phyloP scores from a whole-genome alignment of 2,797 vertebrate genomes.

The Xiphorhynchus erythropygius region DNA sequence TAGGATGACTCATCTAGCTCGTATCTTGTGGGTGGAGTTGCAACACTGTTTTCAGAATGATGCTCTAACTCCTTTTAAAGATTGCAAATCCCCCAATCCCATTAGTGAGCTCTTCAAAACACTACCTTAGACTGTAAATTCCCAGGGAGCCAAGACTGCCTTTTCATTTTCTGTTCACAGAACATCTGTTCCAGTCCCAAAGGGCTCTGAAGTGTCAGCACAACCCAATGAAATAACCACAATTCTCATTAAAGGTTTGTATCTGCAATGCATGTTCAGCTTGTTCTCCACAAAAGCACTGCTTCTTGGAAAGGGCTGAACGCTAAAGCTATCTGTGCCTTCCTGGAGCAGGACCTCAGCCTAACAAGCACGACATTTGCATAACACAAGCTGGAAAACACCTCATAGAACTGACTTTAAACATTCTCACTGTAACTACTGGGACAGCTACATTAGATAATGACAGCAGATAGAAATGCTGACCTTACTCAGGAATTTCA shows the following conservation, averaged over 20 bases:
- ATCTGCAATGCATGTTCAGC: not conserved
- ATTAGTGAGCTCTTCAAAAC: not conserved
- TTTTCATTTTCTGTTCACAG: not conserved
- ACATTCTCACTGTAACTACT: not conserved
- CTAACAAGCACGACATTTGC: not conserved
- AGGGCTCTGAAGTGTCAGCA: not conserved
- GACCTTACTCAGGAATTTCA: not conserved
- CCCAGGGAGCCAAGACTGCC: not conserved
- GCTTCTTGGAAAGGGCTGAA: not conserved
- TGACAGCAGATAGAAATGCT: not conserved
- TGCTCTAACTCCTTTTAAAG: not conserved
- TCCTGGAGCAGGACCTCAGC: not conserved
- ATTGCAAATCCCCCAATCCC: not conserved
- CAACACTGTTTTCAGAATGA: not conserved
- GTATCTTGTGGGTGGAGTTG: not conserved
- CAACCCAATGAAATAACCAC: not conserved
- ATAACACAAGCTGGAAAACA: not conserved
- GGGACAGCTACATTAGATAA: not conserved
- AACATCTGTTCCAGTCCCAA: not conserved
- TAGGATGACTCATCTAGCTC: not conserved
- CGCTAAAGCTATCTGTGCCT: not conserved
- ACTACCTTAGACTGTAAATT: not conserved
- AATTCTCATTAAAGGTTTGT: not conserved
- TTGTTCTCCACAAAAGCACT: not conserved
- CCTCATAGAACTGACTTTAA: not conserved